phyloP scores from a whole-genome alignment of 2,113 vertebrate species.

The Urocitellus parryii region DNA sequence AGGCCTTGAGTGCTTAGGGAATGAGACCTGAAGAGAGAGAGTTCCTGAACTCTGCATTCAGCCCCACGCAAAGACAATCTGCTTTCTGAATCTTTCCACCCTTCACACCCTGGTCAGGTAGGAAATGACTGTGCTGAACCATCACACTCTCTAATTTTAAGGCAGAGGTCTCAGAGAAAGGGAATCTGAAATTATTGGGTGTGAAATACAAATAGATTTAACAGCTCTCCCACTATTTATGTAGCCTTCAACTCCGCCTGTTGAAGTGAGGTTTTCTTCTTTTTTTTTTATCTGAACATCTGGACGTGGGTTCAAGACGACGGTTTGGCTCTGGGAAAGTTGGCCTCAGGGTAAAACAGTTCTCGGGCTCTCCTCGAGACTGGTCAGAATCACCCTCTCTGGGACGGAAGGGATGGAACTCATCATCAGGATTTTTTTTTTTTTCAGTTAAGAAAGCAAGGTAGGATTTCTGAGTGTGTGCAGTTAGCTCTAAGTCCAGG shows the following conservation, averaged over 20 bases:
- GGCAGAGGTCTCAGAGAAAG: conserved; percentile 79
- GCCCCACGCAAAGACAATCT: conserved; percentile 56
- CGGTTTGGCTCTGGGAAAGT: background rate
- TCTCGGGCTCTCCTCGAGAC: background rate
- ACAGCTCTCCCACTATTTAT: conserved; percentile 84
- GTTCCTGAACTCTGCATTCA: background rate
- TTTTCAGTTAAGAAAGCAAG: background rate
- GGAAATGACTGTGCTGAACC: conserved; percentile 80
- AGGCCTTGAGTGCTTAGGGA: background rate
- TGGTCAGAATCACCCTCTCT: conserved; percentile 42
- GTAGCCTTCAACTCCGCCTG: conserved; percentile 73
- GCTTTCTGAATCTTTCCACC: conserved; percentile 75
- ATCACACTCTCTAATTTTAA: conserved; percentile 85
- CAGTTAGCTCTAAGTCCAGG: background rate
- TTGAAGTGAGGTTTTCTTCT: conserved; percentile 13
- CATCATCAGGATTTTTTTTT: background rate
- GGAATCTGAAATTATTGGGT: conserved; percentile 85
- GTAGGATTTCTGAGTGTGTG: background rate
- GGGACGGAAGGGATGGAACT: background rate
- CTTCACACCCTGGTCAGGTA: conserved; percentile 54
- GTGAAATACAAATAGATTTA: conserved; percentile 88
- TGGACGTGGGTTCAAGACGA: conserved; percentile 26
- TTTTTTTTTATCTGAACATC: conserved; percentile 60
- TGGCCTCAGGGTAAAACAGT: conserved; percentile 47
- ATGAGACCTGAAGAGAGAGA: conserved; percentile 67